Conservation (phyloP, 2,888 invertebrate genomes). For the Drosophila rellima region DNA sequence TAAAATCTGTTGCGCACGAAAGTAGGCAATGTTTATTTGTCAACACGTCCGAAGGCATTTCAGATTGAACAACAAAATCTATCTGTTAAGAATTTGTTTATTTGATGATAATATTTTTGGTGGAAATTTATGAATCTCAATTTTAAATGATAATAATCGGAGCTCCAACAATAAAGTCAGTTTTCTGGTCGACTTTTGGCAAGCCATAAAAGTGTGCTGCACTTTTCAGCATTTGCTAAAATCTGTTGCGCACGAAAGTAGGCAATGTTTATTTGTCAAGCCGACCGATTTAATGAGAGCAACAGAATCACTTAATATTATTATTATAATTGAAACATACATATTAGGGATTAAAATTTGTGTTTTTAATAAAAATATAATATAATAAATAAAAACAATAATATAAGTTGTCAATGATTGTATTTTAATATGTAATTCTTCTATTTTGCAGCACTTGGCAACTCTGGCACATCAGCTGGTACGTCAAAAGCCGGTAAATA, state of each 20-base stretch:
- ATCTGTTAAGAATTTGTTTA: too few species aligned
- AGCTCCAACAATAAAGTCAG: not conserved
- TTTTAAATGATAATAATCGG: too few species aligned
- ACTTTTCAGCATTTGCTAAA: not conserved
- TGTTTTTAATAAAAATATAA: too few species aligned
- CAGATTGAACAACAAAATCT: not conserved
- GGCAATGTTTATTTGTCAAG: not conserved
- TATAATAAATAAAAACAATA: too few species aligned
- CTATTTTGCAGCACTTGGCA: not conserved
- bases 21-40: not conserved
- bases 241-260: not conserved
- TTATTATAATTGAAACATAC: not conserved
- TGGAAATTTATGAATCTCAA: too few species aligned
- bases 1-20: not conserved
- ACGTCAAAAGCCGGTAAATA: not conserved
- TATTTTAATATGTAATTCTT: not conserved
- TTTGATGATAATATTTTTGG: too few species aligned
- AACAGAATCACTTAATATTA: not conserved
- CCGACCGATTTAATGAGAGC: not conserved
- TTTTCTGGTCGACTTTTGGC: not conserved
- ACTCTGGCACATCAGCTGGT: slow-evolving; percentile 10
- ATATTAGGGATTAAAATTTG: too few species aligned
- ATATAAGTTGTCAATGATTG: too few species aligned
- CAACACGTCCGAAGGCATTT: too few species aligned
- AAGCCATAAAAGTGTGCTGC: slow-evolving; percentile 10